A percentile compares a stretch with the other conserved stretches of the same genome.
Evolutionary conservation across 2,888 invertebrate species (phyloP).

Genomic region (Cheilosia scutellata): DNA sequence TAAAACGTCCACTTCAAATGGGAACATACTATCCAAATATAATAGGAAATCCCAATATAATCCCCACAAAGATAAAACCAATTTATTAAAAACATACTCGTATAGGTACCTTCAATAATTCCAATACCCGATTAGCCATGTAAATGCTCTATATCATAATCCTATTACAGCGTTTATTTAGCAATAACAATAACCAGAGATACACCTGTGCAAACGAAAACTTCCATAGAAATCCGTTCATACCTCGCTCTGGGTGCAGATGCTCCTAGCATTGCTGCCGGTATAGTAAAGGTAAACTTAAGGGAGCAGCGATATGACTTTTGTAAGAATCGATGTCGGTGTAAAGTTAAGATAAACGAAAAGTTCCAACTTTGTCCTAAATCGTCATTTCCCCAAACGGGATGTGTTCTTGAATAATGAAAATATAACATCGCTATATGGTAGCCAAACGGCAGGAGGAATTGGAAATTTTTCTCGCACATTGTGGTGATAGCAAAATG

Average conservation of each 20-base stretch:
- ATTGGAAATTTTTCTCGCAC: no score
- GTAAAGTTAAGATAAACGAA: conserved; percentile 53
- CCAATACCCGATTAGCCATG: conserved; percentile 63
- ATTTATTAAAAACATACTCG: conserved; percentile 11
- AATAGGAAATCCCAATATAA: neutral
- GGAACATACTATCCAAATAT: neutral
- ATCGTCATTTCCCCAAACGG: conserved; percentile 54
- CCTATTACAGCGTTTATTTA: conserved; percentile 70
- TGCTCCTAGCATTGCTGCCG: neutral
- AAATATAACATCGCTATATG: neutral
- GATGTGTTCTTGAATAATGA: conserved; percentile 49
- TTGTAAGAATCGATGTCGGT: conserved; percentile 5
- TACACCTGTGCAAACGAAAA: conserved; percentile 65
- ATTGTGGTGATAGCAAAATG: neutral
- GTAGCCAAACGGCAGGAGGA: no score
- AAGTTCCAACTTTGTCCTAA: conserved; percentile 53
- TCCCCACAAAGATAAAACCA: conserved; percentile 1
- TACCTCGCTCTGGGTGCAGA: conserved; percentile 11
- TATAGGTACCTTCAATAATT: conserved; percentile 50
- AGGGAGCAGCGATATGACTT: conserved; percentile 7
- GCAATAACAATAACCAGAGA: conserved; percentile 67
- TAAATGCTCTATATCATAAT: conserved; percentile 52
- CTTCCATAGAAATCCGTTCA: conserved; percentile 13
- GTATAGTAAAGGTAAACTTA: conserved; percentile 12
- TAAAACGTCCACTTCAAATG: conserved; percentile 10